Conservation (phyloP, 2,113 vertebrate genomes). For the Chloropsis cyanopogon region DNA sequence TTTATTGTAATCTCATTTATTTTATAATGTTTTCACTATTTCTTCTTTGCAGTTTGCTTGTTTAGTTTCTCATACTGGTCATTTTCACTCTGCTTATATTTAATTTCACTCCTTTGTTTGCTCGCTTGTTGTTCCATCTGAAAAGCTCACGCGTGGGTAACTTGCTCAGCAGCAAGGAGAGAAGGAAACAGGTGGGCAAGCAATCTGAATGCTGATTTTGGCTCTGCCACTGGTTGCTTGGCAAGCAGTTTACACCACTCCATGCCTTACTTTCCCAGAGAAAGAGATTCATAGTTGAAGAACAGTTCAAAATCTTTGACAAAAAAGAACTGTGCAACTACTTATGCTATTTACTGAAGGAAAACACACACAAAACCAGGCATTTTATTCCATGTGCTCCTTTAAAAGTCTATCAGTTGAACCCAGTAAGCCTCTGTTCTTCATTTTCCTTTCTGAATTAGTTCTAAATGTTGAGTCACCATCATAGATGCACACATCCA, state of each 20-base stretch:
- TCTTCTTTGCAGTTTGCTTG: background rate
- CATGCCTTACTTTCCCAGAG: background rate
- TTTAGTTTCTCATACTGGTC: background rate
- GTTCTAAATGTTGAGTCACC: constrained; percentile 2
- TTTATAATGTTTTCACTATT: background rate
- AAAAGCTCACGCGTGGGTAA: background rate
- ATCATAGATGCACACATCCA: background rate
- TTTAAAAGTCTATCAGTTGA: background rate
- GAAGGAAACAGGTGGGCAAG: constrained; percentile 19
- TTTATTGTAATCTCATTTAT: background rate
- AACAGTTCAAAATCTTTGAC: background rate
- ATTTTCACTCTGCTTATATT: background rate
- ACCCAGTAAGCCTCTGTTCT: background rate
- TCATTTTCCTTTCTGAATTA: background rate
- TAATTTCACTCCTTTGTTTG: background rate
- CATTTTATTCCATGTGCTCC: background rate
- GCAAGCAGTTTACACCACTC: background rate
- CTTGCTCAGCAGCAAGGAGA: background rate
- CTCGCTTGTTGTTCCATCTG: background rate
- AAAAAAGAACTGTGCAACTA: background rate
- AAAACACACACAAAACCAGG: background rate
- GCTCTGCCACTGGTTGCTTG: constrained; percentile 3
- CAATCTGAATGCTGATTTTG: constrained; percentile 21
- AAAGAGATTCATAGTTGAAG: background rate
- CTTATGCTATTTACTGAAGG: background rate